Evolutionary conservation across 1,140 invertebrate genomes (phyloP).

Genomic region (Lepidostoma basale): DNA sequence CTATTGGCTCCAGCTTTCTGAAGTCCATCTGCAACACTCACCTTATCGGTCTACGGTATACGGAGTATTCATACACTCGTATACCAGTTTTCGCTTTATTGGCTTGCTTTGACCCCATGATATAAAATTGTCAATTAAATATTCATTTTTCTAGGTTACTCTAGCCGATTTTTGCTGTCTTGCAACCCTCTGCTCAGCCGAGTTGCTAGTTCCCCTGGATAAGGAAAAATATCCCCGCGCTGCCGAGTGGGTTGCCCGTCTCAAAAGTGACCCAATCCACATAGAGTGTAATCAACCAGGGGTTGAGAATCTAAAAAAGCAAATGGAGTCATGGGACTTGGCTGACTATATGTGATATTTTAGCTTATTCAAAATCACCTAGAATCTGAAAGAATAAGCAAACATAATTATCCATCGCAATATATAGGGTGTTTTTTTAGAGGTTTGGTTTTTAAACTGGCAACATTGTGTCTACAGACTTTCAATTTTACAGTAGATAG

Average conservation of each 20-base stretch:
- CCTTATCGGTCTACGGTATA: neutral
- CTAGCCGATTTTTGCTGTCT: slow-evolving; percentile 39
- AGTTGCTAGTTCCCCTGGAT: slow-evolving; percentile 22
- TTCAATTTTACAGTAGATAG: too few relatives aligned
- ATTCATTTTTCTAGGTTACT: slow-evolving; percentile 32
- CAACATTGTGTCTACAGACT: too few relatives aligned
- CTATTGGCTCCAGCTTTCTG: too few relatives aligned
- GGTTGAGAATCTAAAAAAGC: slow-evolving; percentile 16
- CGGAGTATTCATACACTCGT: neutral
- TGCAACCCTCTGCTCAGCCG: slow-evolving; percentile 14
- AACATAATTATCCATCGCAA: too few relatives aligned
- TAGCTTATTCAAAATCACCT: too few relatives aligned
- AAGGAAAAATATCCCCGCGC: slow-evolving; percentile 1
- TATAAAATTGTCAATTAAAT: too few relatives aligned
- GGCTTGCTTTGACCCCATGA: too few relatives aligned
- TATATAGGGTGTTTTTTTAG: too few relatives aligned
- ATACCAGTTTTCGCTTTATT: neutral
- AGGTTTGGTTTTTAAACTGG: too few relatives aligned
- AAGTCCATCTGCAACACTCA: too few relatives aligned
- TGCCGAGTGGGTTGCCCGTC: slow-evolving; percentile 13
- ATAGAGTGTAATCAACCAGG: slow-evolving; percentile 27
- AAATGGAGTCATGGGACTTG: slow-evolving; percentile 1
- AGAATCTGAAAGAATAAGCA: too few relatives aligned
- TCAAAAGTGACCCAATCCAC: slow-evolving; percentile 8
- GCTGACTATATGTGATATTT: too few relatives aligned